A percentile compares a stretch with the other conserved stretches of the same genome.
These are phyloP conservation scores for Clarias laeviceps DNA, from an alignment of 2,797 vertebrate genomes.

Conservation along the genomic window DNA sequence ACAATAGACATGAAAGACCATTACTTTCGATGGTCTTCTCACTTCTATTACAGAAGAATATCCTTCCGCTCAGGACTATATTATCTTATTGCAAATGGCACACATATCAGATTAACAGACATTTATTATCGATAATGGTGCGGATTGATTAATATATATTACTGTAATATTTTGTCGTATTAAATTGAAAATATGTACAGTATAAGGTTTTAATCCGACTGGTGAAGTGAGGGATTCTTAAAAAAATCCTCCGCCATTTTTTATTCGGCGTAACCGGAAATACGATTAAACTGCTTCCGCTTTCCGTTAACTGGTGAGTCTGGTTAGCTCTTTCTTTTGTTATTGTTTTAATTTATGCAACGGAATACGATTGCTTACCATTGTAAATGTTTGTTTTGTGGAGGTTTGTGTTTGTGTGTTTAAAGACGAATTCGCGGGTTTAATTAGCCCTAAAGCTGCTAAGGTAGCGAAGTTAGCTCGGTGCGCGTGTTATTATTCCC, in stretches of 20 bases:
- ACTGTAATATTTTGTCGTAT: background rate
- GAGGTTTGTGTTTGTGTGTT: background rate
- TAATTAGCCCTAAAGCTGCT: background rate
- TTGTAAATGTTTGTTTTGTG: background rate
- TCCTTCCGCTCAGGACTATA: conserved; percentile 70
- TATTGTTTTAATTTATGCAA: background rate
- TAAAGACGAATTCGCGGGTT: background rate
- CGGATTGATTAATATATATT: background rate
- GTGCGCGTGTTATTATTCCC: background rate
- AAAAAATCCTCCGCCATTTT: conserved; percentile 56
- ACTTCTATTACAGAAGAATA: conserved; percentile 39
- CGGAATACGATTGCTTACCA: too few species aligned
- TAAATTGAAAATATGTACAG: background rate
- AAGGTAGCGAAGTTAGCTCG: background rate
- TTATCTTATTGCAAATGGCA: background rate
- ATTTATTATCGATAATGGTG: background rate
- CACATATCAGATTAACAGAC: fast-evolving
- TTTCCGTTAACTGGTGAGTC: conserved; percentile 65
- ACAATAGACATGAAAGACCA: conserved; percentile 65
- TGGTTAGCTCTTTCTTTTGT: conserved; percentile 24
- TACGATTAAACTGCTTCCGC: conserved; percentile 64
- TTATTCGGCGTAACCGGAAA: conserved; percentile 57
- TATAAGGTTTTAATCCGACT: background rate
- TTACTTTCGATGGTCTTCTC: conserved; percentile 78
- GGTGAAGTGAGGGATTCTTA: conserved; percentile 52